These are phyloP conservation scores for Cydia splendana DNA, from an alignment of 1,140 invertebrate genomes.

Conservation along the genomic window DNA sequence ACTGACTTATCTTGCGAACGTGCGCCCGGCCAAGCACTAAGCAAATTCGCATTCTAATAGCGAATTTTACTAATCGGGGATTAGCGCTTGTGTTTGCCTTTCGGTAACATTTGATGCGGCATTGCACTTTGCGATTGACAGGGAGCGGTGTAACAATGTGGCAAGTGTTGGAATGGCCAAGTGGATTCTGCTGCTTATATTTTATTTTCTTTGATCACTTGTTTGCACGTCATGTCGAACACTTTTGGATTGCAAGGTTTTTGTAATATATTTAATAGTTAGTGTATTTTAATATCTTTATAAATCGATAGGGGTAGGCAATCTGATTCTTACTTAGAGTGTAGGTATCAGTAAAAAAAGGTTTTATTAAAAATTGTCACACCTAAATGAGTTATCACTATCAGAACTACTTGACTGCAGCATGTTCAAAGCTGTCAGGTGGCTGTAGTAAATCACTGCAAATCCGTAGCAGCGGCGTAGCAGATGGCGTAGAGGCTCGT, in stretches of 20 bases:
- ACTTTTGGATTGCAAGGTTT: too few species aligned
- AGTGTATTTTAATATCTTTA: not conserved
- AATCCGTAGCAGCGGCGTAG: conserved; percentile 16
- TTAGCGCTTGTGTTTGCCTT: conserved; percentile 41
- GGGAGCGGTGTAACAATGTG: conserved; percentile 15
- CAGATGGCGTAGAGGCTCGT: conserved; percentile 30
- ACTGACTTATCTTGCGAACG: conserved; percentile 78
- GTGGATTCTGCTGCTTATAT: conserved; percentile 6
- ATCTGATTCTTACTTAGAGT: not conserved
- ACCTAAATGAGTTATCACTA: not conserved
- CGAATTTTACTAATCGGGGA: conserved; percentile 63
- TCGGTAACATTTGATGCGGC: conserved; percentile 20
- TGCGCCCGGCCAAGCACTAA: conserved; percentile 58
- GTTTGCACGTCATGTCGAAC: not conserved
- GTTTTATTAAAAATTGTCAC: too few species aligned
- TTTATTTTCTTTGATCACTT: not conserved
- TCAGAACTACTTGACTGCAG: not conserved
- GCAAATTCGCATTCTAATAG: conserved; percentile 77
- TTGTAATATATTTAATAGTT: too few species aligned
- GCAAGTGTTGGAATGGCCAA: not conserved
- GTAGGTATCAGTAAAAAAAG: too few species aligned
- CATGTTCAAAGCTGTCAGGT: conserved; percentile 21
- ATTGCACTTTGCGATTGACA: conserved; percentile 30
- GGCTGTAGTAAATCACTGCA: conserved; percentile 18
- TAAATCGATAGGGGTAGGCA: not conserved